A percentile compares a stretch with the other conserved stretches of the same genome.
Conservation (phyloP, 2,113 vertebrate species). For the Tichodroma muraria region DNA sequence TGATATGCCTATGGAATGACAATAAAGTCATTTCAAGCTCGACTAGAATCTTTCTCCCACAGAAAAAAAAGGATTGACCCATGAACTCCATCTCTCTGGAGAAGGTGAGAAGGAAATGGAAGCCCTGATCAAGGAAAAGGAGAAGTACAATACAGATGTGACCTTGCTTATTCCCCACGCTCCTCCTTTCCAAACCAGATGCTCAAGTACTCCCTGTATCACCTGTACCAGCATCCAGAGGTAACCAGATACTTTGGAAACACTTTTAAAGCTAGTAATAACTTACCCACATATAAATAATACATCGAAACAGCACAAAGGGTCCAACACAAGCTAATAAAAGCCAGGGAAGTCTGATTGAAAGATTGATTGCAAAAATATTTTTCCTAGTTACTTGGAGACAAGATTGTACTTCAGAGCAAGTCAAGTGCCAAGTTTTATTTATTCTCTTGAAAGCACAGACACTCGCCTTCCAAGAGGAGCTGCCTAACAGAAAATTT, state of each 20-base stretch:
- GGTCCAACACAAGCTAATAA: not conserved
- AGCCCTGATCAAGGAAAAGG: not conserved
- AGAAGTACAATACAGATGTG: not conserved
- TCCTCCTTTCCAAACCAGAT: not conserved
- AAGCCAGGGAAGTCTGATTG: not conserved
- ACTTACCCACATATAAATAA: conserved; percentile 57
- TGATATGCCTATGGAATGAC: not conserved
- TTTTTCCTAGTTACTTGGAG: not conserved
- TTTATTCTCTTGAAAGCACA: not conserved
- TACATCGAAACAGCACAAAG: conserved; percentile 3
- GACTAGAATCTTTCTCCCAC: not conserved
- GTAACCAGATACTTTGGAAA: conserved; percentile 73
- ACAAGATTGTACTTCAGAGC: conserved; percentile 25
- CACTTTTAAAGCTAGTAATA: conserved; percentile 74
- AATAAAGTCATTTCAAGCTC: not conserved
- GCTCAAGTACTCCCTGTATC: not conserved
- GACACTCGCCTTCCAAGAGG: not conserved
- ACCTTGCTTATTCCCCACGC: not conserved
- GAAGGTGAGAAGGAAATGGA: not conserved
- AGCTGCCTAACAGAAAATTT: not conserved
- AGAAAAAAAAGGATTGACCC: not conserved
- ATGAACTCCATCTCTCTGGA: not conserved
- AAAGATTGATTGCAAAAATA: not conserved
- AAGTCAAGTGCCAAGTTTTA: not conserved
- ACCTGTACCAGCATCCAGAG: conserved; percentile 35